phyloP scores from a whole-genome alignment of 2,113 vertebrate genomes.

The Sinocyclocheilus rhinocerous region DNA sequence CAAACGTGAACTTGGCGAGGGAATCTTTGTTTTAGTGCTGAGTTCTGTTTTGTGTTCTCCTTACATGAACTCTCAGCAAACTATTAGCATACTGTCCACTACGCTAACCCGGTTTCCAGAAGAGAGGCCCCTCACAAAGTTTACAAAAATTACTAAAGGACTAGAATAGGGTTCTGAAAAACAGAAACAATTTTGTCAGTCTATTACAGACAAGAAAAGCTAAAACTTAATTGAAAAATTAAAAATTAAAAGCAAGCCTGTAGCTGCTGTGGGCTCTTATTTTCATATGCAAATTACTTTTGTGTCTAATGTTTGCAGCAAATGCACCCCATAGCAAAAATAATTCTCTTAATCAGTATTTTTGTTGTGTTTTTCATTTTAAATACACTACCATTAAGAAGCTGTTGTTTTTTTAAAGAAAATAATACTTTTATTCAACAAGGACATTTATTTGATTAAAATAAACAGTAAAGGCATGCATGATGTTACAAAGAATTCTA shows the following conservation, averaged over 20 bases:
- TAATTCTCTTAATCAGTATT: neutral
- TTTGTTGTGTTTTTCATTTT: neutral
- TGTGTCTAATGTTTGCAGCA: neutral
- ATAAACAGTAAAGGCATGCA: neutral
- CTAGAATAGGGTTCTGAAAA: neutral
- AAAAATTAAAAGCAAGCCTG: neutral
- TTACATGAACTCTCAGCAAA: neutral
- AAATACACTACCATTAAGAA: neutral
- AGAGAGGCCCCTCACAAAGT: neutral
- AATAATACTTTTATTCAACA: neutral
- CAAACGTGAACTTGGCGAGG: constrained; percentile 11
- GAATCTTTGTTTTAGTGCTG: neutral
- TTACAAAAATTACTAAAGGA: neutral
- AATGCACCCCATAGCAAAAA: neutral
- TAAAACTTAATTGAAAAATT: neutral
- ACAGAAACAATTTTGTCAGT: neutral
- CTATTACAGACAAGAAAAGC: neutral
- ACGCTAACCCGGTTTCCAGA: neutral
- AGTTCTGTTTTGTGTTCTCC: constrained; percentile 16
- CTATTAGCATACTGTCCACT: neutral
- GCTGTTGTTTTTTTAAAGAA: neutral
- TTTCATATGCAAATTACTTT: neutral
- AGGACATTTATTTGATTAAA: neutral
- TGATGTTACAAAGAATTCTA: neutral
- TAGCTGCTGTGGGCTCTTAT: neutral